A percentile compares a stretch with the other conserved stretches of the same genome.
Conservation (phyloP, 2,888 invertebrate genomes). For the Zootermopsis nevadensis region DNA sequence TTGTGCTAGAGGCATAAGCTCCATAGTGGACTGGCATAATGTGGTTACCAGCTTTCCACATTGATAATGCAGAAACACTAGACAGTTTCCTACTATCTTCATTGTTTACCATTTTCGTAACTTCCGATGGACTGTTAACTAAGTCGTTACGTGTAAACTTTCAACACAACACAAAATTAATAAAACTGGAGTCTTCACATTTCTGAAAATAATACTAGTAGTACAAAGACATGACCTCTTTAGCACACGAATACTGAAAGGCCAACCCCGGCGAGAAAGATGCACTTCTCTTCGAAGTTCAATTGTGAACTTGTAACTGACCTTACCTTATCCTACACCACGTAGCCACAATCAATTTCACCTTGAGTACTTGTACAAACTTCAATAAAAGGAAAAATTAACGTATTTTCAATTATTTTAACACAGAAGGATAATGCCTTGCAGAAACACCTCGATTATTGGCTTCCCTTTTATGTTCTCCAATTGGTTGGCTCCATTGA, state of each 20-base stretch:
- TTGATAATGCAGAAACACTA: conserved; percentile 53
- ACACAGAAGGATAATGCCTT: not conserved
- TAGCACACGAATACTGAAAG: conserved; percentile 51
- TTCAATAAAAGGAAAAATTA: conserved; percentile 27
- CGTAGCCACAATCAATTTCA: conserved; percentile 50
- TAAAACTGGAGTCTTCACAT: conserved; percentile 54
- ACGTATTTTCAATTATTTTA: not conserved
- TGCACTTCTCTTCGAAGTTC: conserved; percentile 52
- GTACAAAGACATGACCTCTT: conserved; percentile 51
- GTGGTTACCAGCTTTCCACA: conserved; percentile 53
- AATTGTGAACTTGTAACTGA: conserved; percentile 52
- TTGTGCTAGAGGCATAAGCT: conserved; percentile 52
- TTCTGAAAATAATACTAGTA: conserved; percentile 52
- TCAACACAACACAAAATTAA: conserved; percentile 54
- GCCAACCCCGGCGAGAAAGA: conserved; percentile 50
- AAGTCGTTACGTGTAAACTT: conserved; percentile 52
- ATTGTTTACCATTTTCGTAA: conserved; percentile 50
- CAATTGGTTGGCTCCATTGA: not conserved
- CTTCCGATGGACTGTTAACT: conserved; percentile 50
- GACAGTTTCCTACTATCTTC: conserved; percentile 53
- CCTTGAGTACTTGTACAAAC: conserved; percentile 48
- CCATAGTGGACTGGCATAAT: conserved; percentile 52
- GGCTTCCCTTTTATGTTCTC: conserved; percentile 32
- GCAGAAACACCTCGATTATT: conserved; percentile 18
- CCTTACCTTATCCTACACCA: conserved; percentile 54